These are phyloP conservation scores for Callospermophilus lateralis DNA, from an alignment of 2,113 vertebrate species.

Conservation along the genomic window DNA sequence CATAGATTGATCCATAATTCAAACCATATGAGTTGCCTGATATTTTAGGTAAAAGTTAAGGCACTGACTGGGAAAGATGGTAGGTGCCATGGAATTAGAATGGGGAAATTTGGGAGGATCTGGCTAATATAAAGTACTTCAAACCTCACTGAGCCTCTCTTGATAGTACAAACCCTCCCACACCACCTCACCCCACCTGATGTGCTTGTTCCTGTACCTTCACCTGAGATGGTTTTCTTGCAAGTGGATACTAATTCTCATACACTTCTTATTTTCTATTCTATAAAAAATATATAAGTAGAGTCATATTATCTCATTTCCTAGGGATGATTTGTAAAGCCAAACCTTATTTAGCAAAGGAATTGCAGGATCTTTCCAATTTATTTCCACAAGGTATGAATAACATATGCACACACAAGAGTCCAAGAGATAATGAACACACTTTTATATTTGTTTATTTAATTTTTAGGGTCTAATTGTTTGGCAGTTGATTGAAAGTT, in stretches of 20 bases:
- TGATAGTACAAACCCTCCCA: background rate
- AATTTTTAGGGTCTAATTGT: slow-evolving; percentile 33
- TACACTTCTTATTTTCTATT: background rate
- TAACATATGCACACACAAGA: background rate
- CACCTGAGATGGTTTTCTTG: background rate
- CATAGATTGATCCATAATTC: background rate
- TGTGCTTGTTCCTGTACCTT: background rate
- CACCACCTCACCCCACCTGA: background rate
- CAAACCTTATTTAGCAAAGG: slow-evolving; percentile 11
- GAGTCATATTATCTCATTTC: background rate
- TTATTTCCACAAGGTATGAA: background rate
- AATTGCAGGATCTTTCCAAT: slow-evolving; percentile 53
- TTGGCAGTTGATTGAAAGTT: background rate
- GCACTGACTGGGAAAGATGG: background rate
- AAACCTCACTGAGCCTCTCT: background rate
- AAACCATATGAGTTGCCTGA: background rate
- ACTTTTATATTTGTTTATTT: slow-evolving; percentile 40
- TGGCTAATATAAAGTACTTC: background rate
- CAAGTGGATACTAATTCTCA: background rate
- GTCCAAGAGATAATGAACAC: slow-evolving; percentile 14
- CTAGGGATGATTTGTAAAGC: slow-evolving; percentile 16
- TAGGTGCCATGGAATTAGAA: background rate
- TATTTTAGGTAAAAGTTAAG: slow-evolving; percentile 29
- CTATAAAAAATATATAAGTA: background rate
- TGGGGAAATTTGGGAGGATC: background rate